A percentile compares a stretch with the other conserved stretches of the same genome.
Conservation (phyloP, 2,888 invertebrate genomes). For the Helobdella robusta region DNA sequence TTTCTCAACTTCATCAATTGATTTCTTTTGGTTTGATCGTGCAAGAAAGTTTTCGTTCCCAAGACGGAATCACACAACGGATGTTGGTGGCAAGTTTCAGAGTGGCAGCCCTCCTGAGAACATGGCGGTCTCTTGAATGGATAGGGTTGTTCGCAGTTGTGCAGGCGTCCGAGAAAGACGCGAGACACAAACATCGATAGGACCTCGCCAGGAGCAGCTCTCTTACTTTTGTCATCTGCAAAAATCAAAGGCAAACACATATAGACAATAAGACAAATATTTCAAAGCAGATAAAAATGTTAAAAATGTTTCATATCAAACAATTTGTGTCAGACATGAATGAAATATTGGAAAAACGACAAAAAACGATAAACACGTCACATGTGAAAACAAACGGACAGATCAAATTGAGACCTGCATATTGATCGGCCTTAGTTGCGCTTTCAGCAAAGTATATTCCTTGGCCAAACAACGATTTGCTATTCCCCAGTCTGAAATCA, state of each 20-base stretch:
- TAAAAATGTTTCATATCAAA: too few species aligned
- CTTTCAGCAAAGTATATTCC: slow-evolving; percentile 38
- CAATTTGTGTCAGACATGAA: too few species aligned
- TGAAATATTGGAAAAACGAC: too few species aligned
- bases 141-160: background rate
- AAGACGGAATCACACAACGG: slow-evolving; percentile 23
- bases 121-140: slow-evolving; percentile 25
- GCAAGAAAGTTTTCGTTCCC: slow-evolving; percentile 18
- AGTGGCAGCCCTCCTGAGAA: background rate
- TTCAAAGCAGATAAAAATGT: too few species aligned
- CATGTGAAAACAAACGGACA: too few species aligned
- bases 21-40: background rate
- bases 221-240: slow-evolving; percentile 14
- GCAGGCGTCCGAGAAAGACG: slow-evolving; percentile 21
- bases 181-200: slow-evolving; percentile 24
- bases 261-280: too few species aligned
- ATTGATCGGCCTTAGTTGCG: slow-evolving; percentile 38
- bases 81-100: background rate
- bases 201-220: slow-evolving; percentile 1
- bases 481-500: slow-evolving; percentile 34
- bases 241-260: background rate
- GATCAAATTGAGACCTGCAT: slow-evolving; percentile 37
- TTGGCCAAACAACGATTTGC: slow-evolving; percentile 34
- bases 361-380: too few species aligned
- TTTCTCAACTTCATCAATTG: background rate